These are phyloP conservation scores for Cosmopolites sordidus DNA, from an alignment of 2,888 invertebrate genomes.

Conservation along the genomic window DNA sequence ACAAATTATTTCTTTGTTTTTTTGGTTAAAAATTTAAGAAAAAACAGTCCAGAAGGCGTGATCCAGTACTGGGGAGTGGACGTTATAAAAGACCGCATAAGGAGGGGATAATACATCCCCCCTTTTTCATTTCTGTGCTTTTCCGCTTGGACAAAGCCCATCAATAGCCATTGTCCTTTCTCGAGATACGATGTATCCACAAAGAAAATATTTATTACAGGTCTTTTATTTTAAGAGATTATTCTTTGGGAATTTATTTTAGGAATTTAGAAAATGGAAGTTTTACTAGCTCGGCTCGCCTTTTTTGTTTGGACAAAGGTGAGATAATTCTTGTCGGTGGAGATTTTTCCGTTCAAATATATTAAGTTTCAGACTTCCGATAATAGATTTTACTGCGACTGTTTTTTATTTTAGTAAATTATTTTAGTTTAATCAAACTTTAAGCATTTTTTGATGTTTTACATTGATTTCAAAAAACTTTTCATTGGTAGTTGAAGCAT, in stretches of 20 bases:
- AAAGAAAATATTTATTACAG: conserved; percentile 30
- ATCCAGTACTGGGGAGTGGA: neutral
- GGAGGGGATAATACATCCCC: conserved; percentile 12
- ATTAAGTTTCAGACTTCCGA: neutral
- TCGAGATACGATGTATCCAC: conserved; percentile 26
- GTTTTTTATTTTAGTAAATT: too few species aligned
- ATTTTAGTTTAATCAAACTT: too few species aligned
- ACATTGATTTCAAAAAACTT: too few species aligned
- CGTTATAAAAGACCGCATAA: conserved; percentile 11
- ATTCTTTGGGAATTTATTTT: conserved; percentile 24
- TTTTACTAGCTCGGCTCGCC: conserved; percentile 22
- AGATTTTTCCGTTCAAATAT: neutral
- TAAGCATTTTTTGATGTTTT: too few species aligned
- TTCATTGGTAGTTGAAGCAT: too few species aligned
- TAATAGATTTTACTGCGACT: too few species aligned
- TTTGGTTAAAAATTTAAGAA: too few species aligned
- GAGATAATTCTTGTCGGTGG: conserved; percentile 2
- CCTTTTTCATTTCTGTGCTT: conserved; percentile 34
- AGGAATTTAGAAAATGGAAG: conserved; percentile 29
- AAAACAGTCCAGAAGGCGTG: too few species aligned
- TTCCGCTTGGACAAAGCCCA: conserved; percentile 33
- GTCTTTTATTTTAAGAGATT: conserved; percentile 26
- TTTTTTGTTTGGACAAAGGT: conserved; percentile 2
- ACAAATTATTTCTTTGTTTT: too few species aligned
- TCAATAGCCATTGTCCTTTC: conserved; percentile 32